A percentile compares a stretch with the other conserved stretches of the same genome.
These are phyloP conservation scores for Dicrostonyx torquatus DNA, from an alignment of 2,797 vertebrate genomes.

Conservation along the genomic window DNA sequence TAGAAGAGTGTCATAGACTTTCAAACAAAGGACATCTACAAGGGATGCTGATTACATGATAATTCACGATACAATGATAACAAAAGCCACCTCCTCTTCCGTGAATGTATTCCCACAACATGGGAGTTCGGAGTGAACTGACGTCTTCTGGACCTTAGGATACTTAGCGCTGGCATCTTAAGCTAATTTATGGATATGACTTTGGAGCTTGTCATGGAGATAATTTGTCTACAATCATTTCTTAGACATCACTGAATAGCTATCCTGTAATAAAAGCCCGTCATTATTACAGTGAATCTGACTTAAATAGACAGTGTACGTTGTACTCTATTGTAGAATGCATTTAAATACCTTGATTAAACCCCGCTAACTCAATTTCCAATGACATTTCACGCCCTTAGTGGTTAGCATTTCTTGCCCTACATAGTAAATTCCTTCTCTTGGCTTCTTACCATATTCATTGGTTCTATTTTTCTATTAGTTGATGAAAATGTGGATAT, in stretches of 20 bases:
- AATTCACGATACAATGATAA: conserved; percentile 28
- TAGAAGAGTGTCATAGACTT: conserved; percentile 34
- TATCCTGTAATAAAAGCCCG: conserved; percentile 69
- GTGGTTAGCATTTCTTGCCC: neutral
- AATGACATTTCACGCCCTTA: conserved; percentile 66
- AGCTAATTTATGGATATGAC: conserved; percentile 72
- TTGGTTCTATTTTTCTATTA: conserved; percentile 61
- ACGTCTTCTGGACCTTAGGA: conserved; percentile 59
- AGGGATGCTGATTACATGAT: conserved; percentile 28
- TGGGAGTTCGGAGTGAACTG: conserved; percentile 53
- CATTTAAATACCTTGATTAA: conserved; percentile 82
- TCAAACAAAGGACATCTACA: conserved; percentile 11
- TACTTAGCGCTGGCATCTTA: conserved; percentile 60
- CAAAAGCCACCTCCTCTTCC: conserved; percentile 48
- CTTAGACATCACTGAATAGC: conserved; percentile 69
- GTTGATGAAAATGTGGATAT: conserved; percentile 54
- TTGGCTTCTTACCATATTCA: conserved; percentile 33
- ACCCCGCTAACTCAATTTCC: conserved; percentile 63
- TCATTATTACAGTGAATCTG: conserved; percentile 69
- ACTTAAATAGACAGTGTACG: conserved; percentile 71
- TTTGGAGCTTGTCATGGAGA: conserved; percentile 66
- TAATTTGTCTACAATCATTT: conserved; percentile 78
- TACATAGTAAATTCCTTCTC: conserved; percentile 26
- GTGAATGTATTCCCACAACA: conserved; percentile 48
- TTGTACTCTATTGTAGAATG: conserved; percentile 72